phyloP scores from a whole-genome alignment of 2,113 vertebrate species.

The Lynx canadensis region DNA sequence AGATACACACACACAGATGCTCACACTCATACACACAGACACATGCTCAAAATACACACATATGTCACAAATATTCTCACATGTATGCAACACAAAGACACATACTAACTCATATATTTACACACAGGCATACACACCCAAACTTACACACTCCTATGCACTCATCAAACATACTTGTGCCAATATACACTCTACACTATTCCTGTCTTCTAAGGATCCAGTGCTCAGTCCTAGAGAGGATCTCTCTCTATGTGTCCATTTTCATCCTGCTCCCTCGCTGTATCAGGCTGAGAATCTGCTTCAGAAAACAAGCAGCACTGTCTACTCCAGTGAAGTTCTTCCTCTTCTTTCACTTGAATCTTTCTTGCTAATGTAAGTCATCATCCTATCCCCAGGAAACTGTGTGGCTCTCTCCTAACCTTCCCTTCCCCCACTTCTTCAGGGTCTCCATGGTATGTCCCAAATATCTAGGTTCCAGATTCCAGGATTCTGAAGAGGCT shows the following conservation, averaged over 20 bases:
- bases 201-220: slow-evolving; percentile 31
- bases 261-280: neutral
- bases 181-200: neutral
- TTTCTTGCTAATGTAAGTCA: neutral
- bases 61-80: neutral
- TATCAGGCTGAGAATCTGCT: neutral
- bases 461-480: neutral
- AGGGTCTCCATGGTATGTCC: neutral
- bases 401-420: neutral
- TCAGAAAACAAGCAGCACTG: neutral
- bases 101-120: neutral
- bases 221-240: neutral
- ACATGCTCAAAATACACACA: neutral
- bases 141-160: neutral
- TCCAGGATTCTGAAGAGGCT: neutral
- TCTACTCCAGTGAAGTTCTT: neutral
- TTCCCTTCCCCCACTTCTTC: neutral
- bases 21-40: neutral
- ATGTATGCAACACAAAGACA: neutral
- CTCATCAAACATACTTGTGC: neutral
- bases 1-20: neutral
- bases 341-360: neutral
- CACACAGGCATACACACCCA: neutral
- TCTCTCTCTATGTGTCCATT: neutral
- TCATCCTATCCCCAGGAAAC: neutral